Evolutionary conservation across 2,797 vertebrate genomes (phyloP).

Genomic region (Acrossocheilus wenchowensis): DNA sequence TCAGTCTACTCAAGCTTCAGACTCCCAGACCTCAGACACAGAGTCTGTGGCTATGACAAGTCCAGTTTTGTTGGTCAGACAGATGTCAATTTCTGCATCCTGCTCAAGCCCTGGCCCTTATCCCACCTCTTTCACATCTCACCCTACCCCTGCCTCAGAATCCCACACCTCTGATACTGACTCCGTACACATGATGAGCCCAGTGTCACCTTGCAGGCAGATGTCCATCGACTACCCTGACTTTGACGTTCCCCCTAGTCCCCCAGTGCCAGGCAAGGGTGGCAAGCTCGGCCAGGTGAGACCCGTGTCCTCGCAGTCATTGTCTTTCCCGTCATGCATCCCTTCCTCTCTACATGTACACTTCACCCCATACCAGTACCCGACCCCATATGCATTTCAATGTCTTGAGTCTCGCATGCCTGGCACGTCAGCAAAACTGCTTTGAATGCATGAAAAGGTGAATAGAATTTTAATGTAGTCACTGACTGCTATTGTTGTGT

Average conservation of each 20-base stretch:
- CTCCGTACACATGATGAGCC: slow-evolving; percentile 73
- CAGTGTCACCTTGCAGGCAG: slow-evolving; percentile 85
- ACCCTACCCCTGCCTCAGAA: slow-evolving; percentile 65
- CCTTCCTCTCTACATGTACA: slow-evolving; percentile 43
- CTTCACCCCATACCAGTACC: slow-evolving; percentile 45
- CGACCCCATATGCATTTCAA: slow-evolving; percentile 37
- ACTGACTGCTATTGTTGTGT: not conserved
- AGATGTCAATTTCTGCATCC: slow-evolving; percentile 82
- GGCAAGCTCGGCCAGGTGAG: slow-evolving; percentile 78
- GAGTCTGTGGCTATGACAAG: slow-evolving; percentile 65
- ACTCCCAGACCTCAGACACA: slow-evolving; percentile 54
- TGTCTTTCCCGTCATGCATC: slow-evolving; percentile 50
- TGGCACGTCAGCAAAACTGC: slow-evolving; percentile 65
- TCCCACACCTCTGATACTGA: slow-evolving; percentile 77
- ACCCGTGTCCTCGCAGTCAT: slow-evolving; percentile 54
- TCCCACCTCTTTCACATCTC: slow-evolving; percentile 60
- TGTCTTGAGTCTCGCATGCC: slow-evolving; percentile 66
- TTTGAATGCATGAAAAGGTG: slow-evolving; percentile 66
- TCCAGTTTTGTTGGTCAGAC: slow-evolving; percentile 79
- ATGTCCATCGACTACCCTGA: slow-evolving; percentile 93
- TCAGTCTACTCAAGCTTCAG: slow-evolving; percentile 56
- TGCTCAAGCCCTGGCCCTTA: slow-evolving; percentile 66
- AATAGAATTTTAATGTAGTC: slow-evolving; percentile 55
- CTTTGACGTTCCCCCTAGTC: slow-evolving; percentile 76
- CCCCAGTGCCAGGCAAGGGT: slow-evolving; percentile 69